Conservation (phyloP, 1,140 invertebrate genomes). For the Pseudomyrmex dendroicus region DNA sequence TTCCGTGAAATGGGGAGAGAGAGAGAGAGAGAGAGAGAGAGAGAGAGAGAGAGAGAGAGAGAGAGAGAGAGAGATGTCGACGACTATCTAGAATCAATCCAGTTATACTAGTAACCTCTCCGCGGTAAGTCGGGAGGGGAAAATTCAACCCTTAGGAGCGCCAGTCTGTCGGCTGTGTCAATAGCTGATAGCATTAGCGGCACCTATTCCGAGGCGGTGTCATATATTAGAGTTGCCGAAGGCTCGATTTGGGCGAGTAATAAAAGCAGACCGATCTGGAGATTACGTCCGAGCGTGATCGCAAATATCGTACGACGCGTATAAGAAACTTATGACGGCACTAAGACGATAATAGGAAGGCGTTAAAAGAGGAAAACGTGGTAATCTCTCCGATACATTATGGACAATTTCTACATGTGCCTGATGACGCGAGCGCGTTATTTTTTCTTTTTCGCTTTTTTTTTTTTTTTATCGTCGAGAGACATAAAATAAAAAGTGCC, state of each 20-base stretch:
- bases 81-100: slow-evolving; percentile 79
- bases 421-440: not conserved
- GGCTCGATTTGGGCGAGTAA: slow-evolving; percentile 43
- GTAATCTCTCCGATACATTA: not conserved
- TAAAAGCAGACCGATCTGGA: slow-evolving; percentile 16
- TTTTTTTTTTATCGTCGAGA: no score
- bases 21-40: no score
- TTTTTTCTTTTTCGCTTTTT: no score
- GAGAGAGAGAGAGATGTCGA: slow-evolving; percentile 46
- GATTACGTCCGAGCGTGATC: slow-evolving; percentile 32
- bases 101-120: slow-evolving; percentile 71
- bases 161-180: slow-evolving; percentile 74
- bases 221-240: slow-evolving; percentile 61
- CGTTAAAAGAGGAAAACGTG: not conserved
- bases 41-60: not conserved
- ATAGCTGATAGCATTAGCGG: slow-evolving; percentile 75
- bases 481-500: no score
- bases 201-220: slow-evolving; percentile 67
- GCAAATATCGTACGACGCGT: slow-evolving; percentile 14
- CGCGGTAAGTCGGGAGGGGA: slow-evolving; percentile 51
- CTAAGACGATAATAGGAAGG: slow-evolving; percentile 1
- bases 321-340: slow-evolving; percentile 14
- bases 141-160: slow-evolving; percentile 65
- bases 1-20: slow-evolving; percentile 25
- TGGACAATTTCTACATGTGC: not conserved